These are phyloP conservation scores for Mylabris phalerata DNA, from an alignment of 1,140 invertebrate species.

Conservation along the genomic window DNA sequence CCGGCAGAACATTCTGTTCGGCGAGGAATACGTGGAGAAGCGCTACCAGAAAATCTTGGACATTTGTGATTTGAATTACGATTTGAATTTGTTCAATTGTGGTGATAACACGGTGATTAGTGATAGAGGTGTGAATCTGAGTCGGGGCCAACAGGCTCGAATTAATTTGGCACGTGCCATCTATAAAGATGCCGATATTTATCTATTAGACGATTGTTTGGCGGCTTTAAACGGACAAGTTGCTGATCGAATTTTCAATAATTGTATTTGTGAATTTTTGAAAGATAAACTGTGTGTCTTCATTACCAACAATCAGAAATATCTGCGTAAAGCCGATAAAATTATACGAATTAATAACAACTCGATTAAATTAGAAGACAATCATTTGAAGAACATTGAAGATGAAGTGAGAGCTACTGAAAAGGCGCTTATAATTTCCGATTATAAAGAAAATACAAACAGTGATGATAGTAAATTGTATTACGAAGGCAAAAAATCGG, in stretches of 20 bases:
- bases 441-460: background rate
- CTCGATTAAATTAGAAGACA: conserved; percentile 26
- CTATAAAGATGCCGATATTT: conserved; percentile 72
- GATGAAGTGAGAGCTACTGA: background rate
- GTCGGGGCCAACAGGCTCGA: conserved; percentile 85
- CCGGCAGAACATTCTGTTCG: conserved; percentile 60
- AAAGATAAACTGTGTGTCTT: conserved; percentile 66
- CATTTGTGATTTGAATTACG: conserved; percentile 57
- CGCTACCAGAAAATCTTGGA: conserved; percentile 52
- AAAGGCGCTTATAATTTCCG: background rate
- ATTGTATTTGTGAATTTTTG: conserved; percentile 63
- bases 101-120: conserved; percentile 76
- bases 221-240: conserved; percentile 71
- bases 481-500: conserved; percentile 11
- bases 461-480: background rate
- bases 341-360: conserved; percentile 57
- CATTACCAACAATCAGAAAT: conserved; percentile 84
- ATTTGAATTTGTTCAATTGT: conserved; percentile 60
- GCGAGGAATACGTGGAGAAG: conserved; percentile 37
- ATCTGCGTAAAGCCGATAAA: conserved; percentile 66
- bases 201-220: conserved; percentile 77
- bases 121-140: conserved; percentile 72
- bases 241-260: conserved; percentile 60
- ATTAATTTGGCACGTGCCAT: conserved; percentile 77
- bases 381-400: background rate